phyloP scores from a whole-genome alignment of 1,140 invertebrate genomes.

The Solen grandis region DNA sequence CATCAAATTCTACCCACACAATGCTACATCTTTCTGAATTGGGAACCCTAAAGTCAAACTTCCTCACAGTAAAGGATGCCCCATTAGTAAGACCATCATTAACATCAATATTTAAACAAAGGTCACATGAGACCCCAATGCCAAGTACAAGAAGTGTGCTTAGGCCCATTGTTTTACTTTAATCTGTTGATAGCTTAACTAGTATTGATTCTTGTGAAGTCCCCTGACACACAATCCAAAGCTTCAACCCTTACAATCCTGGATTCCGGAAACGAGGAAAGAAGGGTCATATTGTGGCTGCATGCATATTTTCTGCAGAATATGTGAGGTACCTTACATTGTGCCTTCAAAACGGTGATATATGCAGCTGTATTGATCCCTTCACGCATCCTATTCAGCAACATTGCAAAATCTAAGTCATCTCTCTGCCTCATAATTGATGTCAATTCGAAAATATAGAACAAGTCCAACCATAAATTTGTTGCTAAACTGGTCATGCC shows the following conservation, averaged over 20 bases:
- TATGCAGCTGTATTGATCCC: too few relatives aligned
- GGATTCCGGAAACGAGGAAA: not conserved
- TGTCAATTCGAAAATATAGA: too few relatives aligned
- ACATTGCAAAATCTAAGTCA: too few relatives aligned
- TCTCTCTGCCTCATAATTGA: too few relatives aligned
- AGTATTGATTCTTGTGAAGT: slow-evolving; percentile 13
- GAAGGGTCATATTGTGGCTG: not conserved
- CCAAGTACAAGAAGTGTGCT: slow-evolving; percentile 22
- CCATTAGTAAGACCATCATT: slow-evolving; percentile 55
- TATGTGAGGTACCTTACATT: not conserved
- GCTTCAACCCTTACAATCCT: slow-evolving; percentile 8
- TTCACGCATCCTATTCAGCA: too few relatives aligned
- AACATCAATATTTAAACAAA: slow-evolving; percentile 14
- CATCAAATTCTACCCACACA: slow-evolving; percentile 55
- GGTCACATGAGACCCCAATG: slow-evolving; percentile 14
- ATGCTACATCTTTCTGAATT: slow-evolving; percentile 48
- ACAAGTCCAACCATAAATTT: slow-evolving; percentile 63
- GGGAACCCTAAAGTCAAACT: slow-evolving; percentile 45
- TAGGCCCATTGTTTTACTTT: slow-evolving; percentile 41
- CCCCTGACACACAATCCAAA: slow-evolving; percentile 18
- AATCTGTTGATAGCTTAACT: slow-evolving; percentile 19
- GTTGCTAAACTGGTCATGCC: slow-evolving; percentile 32
- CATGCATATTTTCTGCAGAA: slow-evolving; percentile 4
- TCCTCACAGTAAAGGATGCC: slow-evolving; percentile 52
- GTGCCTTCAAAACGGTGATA: slow-evolving; percentile 6